phyloP scores from a whole-genome alignment of 2,113 vertebrate genomes.

The Forbesichthys papilliferus region DNA sequence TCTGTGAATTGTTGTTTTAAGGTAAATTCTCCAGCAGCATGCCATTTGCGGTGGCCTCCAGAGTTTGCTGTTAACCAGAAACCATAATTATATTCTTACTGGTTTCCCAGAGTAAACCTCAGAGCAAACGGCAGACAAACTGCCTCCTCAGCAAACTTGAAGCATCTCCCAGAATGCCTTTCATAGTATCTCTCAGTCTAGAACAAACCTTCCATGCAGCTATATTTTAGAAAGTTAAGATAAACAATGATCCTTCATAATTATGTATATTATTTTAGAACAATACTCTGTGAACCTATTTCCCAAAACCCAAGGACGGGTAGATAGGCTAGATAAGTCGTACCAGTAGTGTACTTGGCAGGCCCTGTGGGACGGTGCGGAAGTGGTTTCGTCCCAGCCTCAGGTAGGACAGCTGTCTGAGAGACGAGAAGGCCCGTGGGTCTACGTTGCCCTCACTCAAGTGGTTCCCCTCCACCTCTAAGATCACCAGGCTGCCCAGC shows the following conservation, averaged over 20 bases:
- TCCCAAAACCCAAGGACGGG: neutral
- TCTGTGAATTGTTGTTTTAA: neutral
- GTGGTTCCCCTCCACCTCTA: conserved; percentile 93
- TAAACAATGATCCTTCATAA: too few species aligned
- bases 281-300: too few species aligned
- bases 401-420: conserved; percentile 85
- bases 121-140: neutral
- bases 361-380: conserved; percentile 89
- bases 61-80: conserved; percentile 5
- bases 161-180: neutral
- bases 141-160: neutral
- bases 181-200: neutral
- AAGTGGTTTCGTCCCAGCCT: conserved; percentile 90
- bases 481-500: conserved; percentile 83
- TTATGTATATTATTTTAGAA: too few species aligned
- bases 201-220: too few species aligned
- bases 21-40: neutral
- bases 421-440: conserved; percentile 81
- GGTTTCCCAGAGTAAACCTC: conserved; percentile 13
- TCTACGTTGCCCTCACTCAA: conserved; percentile 88
- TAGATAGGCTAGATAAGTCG: neutral
- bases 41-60: neutral
- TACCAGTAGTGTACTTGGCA: conserved; percentile 89
- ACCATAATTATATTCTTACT: conserved; percentile 18
- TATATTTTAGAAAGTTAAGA: too few species aligned